Evolutionary conservation across 2,888 invertebrate genomes (phyloP).

Genomic region (Ptychoptera albimana): DNA sequence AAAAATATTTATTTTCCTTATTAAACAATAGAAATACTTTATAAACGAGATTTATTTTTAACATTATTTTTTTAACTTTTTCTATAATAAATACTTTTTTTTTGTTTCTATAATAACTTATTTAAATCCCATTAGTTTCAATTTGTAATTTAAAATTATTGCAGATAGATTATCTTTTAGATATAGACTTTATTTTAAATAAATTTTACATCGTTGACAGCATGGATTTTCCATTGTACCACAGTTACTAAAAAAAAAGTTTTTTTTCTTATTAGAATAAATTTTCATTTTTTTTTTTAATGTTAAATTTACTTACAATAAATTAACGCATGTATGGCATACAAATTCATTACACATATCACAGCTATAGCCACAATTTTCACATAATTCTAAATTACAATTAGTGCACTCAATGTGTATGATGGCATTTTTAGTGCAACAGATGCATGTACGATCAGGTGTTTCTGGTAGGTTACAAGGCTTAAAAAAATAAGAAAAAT

Average conservation of each 20-base stretch:
- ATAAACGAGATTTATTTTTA: no score
- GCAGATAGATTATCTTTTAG: neutral
- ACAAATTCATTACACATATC: slow-evolving; percentile 10
- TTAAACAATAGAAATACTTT: no score
- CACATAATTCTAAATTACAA: slow-evolving; percentile 14
- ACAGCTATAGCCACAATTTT: slow-evolving; percentile 14
- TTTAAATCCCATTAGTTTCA: no score
- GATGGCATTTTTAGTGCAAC: slow-evolving; percentile 12
- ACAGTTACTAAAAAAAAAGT: slow-evolving; percentile 5
- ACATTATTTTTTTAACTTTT: no score
- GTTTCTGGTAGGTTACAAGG: slow-evolving; percentile 9
- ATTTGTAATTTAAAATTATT: no score
- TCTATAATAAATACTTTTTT: no score
- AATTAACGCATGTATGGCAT: slow-evolving; percentile 12
- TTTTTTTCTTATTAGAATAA: neutral
- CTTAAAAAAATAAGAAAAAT: slow-evolving; percentile 6
- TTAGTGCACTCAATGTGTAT: slow-evolving; percentile 13
- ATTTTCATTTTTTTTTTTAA: neutral
- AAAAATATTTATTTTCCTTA: no score
- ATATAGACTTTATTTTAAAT: neutral
- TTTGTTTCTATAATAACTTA: no score
- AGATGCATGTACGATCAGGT: slow-evolving; percentile 9
- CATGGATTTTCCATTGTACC: slow-evolving; percentile 2
- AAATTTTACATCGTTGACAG: neutral
- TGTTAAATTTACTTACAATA: slow-evolving; percentile 13